Percentiles rank a stretch among this genome's conserved stretches.
phyloP scores from a whole-genome alignment of 2,797 vertebrate species.

The Holocentrus rufus region DNA sequence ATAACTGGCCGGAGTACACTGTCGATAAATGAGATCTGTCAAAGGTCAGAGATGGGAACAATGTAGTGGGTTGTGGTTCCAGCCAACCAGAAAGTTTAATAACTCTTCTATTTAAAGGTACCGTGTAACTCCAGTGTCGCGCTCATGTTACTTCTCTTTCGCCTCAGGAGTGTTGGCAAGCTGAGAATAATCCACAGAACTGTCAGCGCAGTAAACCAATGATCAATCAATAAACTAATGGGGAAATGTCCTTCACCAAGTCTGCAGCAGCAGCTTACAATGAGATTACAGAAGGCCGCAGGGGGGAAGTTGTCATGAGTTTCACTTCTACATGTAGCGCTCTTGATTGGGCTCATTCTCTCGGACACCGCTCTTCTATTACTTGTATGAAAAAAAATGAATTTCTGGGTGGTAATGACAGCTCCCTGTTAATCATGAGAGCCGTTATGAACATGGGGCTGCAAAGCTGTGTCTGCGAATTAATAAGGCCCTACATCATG shows the following conservation, averaged over 20 bases:
- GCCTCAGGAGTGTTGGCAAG: not conserved
- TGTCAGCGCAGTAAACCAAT: not conserved
- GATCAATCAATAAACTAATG: not conserved
- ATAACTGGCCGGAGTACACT: constrained; percentile 20
- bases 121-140: not conserved
- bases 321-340: not conserved
- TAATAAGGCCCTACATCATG: not conserved
- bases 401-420: not conserved
- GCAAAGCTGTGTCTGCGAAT: constrained; percentile 4
- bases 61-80: constrained; percentile 16
- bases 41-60: constrained; percentile 50
- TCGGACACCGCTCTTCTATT: not conserved
- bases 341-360: not conserved
- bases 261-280: constrained; percentile 4
- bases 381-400: constrained; percentile 6
- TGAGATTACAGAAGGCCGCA: not conserved
- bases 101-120: constrained; percentile 11
- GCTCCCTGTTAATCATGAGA: constrained; percentile 11
- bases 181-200: not conserved
- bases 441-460: not conserved
- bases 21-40: constrained; percentile 46
- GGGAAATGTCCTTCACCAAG: not conserved
- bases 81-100: constrained; percentile 16
- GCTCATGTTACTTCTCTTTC: constrained; percentile 7
- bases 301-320: not conserved